phyloP scores from a whole-genome alignment of 2,113 vertebrate species.

The Tetrao urogallus region DNA sequence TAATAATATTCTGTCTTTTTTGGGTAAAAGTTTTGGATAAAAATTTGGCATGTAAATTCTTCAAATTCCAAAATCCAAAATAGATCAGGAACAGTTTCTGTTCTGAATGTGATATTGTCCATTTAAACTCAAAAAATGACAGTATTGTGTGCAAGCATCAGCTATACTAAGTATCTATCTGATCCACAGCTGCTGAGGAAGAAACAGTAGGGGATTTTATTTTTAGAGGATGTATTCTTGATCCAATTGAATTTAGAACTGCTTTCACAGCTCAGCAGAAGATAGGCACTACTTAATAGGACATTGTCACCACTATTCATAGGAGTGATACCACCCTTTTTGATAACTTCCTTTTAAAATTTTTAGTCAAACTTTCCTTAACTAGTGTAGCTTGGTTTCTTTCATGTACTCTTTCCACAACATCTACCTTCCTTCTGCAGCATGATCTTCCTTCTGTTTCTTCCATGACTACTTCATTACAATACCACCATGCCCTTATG shows the following conservation, averaged over 20 bases:
- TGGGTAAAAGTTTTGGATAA: not conserved
- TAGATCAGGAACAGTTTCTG: not conserved
- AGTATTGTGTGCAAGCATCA: not conserved
- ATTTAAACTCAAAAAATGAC: not conserved
- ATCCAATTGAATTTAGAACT: conserved; percentile 41
- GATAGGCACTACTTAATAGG: not conserved
- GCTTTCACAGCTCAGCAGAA: conserved; percentile 6
- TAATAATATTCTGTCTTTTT: not conserved
- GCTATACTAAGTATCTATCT: not conserved
- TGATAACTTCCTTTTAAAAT: not conserved
- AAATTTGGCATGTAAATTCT: not conserved
- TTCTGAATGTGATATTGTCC: not conserved
- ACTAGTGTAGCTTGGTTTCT: not conserved
- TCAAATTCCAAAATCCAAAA: not conserved
- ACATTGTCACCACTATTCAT: not conserved
- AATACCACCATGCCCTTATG: not conserved
- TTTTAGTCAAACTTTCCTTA: not conserved
- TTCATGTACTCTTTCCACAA: not conserved
- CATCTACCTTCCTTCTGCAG: not conserved
- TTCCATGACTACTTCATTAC: not conserved
- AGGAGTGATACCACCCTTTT: not conserved
- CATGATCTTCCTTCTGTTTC: not conserved
- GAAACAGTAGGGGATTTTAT: not conserved
- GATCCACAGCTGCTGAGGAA: not conserved
- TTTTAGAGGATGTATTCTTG: conserved; percentile 14